Percentiles rank a stretch among this genome's conserved stretches.
phyloP scores from a whole-genome alignment of 2,797 vertebrate species.

The Kryptolebias ocellatus region DNA sequence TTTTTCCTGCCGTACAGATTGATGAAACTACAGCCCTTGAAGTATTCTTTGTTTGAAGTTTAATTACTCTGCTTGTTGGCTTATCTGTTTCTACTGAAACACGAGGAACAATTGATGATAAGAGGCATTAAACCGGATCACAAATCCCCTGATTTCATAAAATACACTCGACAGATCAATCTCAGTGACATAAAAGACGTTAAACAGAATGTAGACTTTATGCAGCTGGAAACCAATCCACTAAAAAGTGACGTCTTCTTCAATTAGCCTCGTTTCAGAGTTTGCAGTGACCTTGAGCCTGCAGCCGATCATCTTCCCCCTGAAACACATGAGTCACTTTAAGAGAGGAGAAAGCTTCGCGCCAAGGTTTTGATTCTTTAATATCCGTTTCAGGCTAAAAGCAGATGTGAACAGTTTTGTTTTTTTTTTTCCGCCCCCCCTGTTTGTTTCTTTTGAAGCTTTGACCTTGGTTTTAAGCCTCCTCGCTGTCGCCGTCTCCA shows the following conservation, averaged over 20 bases:
- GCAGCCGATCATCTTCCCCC: conserved; percentile 13
- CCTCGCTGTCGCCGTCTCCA: conserved; percentile 30
- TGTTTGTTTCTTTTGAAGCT: conserved; percentile 56
- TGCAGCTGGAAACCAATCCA: background rate
- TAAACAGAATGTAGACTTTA: background rate
- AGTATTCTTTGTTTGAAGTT: conserved; percentile 20
- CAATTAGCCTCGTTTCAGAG: background rate
- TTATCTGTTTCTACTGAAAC: conserved; percentile 31
- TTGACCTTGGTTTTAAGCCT: conserved; percentile 53
- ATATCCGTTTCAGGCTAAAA: conserved; percentile 35
- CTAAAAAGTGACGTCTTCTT: background rate
- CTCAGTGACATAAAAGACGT: background rate
- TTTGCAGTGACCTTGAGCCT: conserved; percentile 30
- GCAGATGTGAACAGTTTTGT: conserved; percentile 49
- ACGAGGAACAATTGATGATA: background rate
- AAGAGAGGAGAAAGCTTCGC: conserved; percentile 9
- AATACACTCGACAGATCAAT: background rate
- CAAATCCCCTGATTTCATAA: too few relatives aligned
- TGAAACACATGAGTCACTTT: conserved; percentile 38
- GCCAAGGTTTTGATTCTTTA: conserved; percentile 27
- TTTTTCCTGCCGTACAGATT: conserved; percentile 9
- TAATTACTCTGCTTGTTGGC: conserved; percentile 27
- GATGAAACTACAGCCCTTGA: conserved; percentile 24
- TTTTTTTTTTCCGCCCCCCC: background rate
- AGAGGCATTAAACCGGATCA: conserved; percentile 5